These are phyloP conservation scores for Ptilonorhynchus violaceus DNA, from an alignment of 2,113 vertebrate species.

Conservation along the genomic window DNA sequence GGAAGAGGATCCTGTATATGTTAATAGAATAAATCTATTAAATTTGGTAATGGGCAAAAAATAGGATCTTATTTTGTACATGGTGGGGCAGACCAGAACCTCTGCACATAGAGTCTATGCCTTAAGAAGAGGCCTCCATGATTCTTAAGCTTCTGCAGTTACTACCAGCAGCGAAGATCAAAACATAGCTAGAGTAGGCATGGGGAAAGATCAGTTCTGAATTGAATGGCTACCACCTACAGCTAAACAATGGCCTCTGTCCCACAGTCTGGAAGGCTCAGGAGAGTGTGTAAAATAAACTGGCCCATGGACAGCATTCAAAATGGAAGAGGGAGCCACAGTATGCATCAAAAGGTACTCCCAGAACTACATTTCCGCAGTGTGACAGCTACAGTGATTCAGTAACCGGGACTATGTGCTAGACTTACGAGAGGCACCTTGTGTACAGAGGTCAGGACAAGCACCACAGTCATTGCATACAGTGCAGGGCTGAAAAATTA, in stretches of 20 bases:
- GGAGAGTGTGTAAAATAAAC: background rate
- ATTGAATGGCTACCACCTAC: background rate
- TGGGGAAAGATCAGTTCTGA: background rate
- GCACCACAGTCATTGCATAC: background rate
- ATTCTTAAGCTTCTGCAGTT: background rate
- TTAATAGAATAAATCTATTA: background rate
- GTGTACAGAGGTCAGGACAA: background rate
- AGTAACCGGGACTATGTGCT: background rate
- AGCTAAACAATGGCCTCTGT: background rate
- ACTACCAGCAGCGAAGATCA: background rate
- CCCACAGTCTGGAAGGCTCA: background rate
- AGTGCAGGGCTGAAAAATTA: background rate
- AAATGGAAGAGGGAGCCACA: accelerated
- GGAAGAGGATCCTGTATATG: background rate
- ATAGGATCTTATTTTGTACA: background rate
- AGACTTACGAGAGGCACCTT: background rate
- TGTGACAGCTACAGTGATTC: background rate
- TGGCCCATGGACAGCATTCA: background rate
- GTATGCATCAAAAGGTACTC: background rate
- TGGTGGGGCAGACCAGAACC: background rate
- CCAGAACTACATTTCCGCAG: background rate
- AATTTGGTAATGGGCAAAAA: background rate
- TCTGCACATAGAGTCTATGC: background rate
- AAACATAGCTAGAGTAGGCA: background rate
- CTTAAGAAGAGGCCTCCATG: background rate